Percentiles rank a stretch among this genome's conserved stretches.
Evolutionary conservation across 2,797 vertebrate species (phyloP).

Genomic region (Smutsia temminckii): DNA sequence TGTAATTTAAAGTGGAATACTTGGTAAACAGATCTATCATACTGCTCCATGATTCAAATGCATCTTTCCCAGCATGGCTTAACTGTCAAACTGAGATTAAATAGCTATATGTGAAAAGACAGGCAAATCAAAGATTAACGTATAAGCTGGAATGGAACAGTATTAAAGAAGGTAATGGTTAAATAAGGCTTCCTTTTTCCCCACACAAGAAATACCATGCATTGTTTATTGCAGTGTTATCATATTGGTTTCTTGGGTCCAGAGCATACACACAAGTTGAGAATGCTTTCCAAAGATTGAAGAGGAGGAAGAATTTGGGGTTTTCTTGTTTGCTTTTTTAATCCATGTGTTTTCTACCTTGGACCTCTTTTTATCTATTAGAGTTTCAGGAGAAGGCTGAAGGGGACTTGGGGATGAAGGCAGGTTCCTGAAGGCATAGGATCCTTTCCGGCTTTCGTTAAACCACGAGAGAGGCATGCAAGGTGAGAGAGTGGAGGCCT

Average conservation of each 20-base stretch:
- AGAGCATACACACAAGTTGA: constrained; percentile 76
- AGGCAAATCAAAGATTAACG: constrained; percentile 73
- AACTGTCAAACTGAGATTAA: constrained; percentile 79
- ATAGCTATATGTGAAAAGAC: constrained; percentile 66
- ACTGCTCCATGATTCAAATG: constrained; percentile 77
- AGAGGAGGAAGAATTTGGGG: constrained; percentile 39
- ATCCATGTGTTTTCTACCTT: constrained; percentile 89
- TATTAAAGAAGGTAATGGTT: constrained; percentile 68
- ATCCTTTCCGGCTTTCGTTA: constrained; percentile 84
- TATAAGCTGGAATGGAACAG: constrained; percentile 69
- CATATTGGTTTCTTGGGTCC: constrained; percentile 72
- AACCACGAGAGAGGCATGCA: constrained; percentile 85
- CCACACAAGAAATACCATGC: constrained; percentile 80
- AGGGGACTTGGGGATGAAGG: constrained; percentile 87
- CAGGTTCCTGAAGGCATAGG: constrained; percentile 85
- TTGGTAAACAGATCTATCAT: constrained; percentile 76
- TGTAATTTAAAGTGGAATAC: constrained; percentile 60
- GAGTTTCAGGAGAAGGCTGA: constrained; percentile 88
- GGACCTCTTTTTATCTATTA: constrained; percentile 89
- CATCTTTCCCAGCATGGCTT: constrained; percentile 80
- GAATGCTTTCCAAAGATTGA: constrained; percentile 78
- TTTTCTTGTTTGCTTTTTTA: constrained; percentile 58
- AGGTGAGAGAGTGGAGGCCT: constrained; percentile 81
- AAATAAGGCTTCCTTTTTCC: constrained; percentile 47
- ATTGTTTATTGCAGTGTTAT: constrained; percentile 77